Evolutionary conservation across 2,888 invertebrate species (phyloP), one percentile per base, ranked within the genome.

Genomic region (Philaethria dido): DNA sequence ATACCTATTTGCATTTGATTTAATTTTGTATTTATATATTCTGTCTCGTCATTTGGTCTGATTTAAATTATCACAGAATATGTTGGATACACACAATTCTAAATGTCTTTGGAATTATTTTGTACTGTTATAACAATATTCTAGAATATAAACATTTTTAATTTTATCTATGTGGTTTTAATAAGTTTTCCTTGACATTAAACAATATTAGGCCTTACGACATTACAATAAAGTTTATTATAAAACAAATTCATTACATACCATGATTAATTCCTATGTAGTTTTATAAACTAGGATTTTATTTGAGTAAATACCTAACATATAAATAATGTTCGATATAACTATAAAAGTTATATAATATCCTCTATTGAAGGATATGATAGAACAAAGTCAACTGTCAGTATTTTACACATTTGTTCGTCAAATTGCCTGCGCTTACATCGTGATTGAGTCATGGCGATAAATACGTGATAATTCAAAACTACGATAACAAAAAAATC

Each of bases 371-470:
- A 22, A 57, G 57, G 57, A n/a, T 25, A 57, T n/a, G 2, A 4
- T 29, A 33, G n/a, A n/a, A 22, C 5, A 14, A 42, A 57, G 1
- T 5, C 11, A 42, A 57, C 22, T 39, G 55, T 39, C 22, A 55
- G 39, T 55, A 39, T 57, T 42, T 39, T 57, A 42, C 4, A 39
- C 9, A 9, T n/a, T 39, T 22, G 55, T 14, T 39, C 20, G 36
- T 39, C 55, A 42, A 42, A n/a, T 42, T 42, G 42, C 42, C 25
- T 22, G 9, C 11, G 57, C 39, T 25, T 6, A 16, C 22, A 42
- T 29, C 42, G 57, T 57, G 9, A 42, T 16, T 62, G 33, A 62
- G 62, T 52, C 62, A 42, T 44, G 42, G 25, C 8, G 45, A 60
- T 60, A 60, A 60, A 60, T 45, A 44, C 6, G 8, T 29, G 60